Conservation (phyloP, 2,797 vertebrate genomes). For the Neoniphon sammara region DNA sequence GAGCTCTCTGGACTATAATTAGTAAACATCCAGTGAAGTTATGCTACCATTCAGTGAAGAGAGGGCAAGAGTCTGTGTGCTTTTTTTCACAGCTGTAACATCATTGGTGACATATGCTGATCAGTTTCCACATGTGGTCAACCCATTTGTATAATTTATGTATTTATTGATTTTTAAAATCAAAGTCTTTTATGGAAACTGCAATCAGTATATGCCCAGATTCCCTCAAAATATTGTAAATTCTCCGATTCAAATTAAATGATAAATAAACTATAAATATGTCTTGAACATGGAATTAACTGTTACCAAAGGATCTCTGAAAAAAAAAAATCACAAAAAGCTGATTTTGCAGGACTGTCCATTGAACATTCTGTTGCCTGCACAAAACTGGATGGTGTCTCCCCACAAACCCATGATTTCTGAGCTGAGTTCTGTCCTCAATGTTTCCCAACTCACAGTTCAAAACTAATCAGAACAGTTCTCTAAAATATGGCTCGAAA, state of each 20-base stretch:
- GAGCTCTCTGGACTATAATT: constrained; percentile 68
- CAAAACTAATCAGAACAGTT: constrained; percentile 50
- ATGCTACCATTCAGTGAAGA: constrained; percentile 27
- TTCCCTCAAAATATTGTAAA: neutral
- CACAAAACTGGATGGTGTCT: constrained; percentile 23
- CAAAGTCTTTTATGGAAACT: constrained; percentile 2
- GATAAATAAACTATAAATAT: neutral
- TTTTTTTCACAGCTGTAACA: constrained; percentile 59
- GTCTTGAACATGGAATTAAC: neutral
- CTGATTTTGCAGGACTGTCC: constrained; percentile 11
- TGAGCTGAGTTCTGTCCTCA: constrained; percentile 29
- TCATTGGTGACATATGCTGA: neutral
- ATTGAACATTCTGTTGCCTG: constrained; percentile 21
- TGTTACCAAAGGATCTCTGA: neutral
- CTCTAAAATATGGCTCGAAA: constrained; percentile 45
- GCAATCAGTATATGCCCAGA: too few relatives aligned
- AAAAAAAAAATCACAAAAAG: neutral
- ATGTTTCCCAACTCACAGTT: constrained; percentile 43
- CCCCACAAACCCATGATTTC: constrained; percentile 44
- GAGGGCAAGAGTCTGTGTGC: constrained; percentile 61
- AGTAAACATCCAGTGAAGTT: constrained; percentile 68
- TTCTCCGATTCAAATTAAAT: neutral
- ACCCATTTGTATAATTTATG: neutral
- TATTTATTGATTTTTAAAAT: too few relatives aligned
- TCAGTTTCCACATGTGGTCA: neutral